Percentiles rank a stretch among this genome's conserved stretches.
Conservation (phyloP, 2,113 vertebrate genomes). For the Saccopteryx leptura region DNA sequence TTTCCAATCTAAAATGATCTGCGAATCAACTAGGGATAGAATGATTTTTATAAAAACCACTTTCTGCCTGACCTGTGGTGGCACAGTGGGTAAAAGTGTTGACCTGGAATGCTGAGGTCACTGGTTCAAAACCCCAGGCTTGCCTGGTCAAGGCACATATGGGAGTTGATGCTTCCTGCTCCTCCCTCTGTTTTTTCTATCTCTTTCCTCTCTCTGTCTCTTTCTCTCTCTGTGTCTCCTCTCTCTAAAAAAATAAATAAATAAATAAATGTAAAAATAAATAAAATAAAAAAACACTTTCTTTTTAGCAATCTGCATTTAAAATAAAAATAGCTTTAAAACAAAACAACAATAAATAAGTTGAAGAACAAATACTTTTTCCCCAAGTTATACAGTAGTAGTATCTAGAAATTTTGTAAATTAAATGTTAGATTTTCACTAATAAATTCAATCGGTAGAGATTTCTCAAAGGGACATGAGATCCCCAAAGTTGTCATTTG, state of each 20-base stretch:
- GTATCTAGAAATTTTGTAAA: slow-evolving; percentile 59
- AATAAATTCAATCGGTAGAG: not conserved
- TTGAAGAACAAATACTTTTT: not conserved
- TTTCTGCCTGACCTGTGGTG: not conserved
- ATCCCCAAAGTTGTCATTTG: not conserved
- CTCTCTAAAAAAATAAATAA: too few relatives aligned
- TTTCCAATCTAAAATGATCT: not conserved
- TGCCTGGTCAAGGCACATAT: too few relatives aligned
- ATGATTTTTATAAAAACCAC: slow-evolving; percentile 35
- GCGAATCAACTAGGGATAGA: not conserved
- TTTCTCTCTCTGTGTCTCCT: too few relatives aligned
- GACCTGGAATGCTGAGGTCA: too few relatives aligned
- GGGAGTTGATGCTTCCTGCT: too few relatives aligned
- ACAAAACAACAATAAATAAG: not conserved
- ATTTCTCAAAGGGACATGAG: slow-evolving; percentile 31
- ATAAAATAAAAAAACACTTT: not conserved
- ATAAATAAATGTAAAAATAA: too few relatives aligned
- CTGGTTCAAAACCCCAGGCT: too few relatives aligned
- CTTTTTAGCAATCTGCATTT: not conserved
- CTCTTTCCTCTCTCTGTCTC: too few relatives aligned
- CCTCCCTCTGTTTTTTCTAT: too few relatives aligned
- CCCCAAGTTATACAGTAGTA: not conserved
- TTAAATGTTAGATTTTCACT: slow-evolving; percentile 32
- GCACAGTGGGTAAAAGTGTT: too few relatives aligned
- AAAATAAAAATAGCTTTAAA: slow-evolving; percentile 32